Conservation (phyloP, 2,888 invertebrate species). For the Hymenopus coronatus region DNA sequence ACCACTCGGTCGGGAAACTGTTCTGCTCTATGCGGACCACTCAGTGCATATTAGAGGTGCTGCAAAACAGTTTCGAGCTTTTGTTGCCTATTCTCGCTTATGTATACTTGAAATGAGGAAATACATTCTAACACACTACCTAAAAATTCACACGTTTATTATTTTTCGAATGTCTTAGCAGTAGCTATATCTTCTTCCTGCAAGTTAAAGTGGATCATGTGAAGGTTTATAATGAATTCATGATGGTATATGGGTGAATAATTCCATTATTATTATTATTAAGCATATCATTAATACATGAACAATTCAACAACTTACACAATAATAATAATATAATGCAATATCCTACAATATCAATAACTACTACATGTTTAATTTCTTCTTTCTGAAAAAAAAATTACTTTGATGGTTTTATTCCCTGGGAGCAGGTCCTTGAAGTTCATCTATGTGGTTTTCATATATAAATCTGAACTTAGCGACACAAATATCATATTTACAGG, state of each 20-base stretch:
- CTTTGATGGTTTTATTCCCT: neutral
- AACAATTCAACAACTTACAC: neutral
- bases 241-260: neutral
- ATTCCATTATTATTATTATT: neutral
- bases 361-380: neutral
- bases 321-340: neutral
- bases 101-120: too few species aligned
- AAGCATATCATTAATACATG: neutral
- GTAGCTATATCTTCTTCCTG: too few species aligned
- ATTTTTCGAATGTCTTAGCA: too few species aligned
- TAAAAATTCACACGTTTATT: too few species aligned
- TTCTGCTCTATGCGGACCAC: too few species aligned
- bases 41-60: too few species aligned
- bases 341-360: neutral
- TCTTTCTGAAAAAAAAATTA: neutral
- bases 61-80: too few species aligned
- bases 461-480: neutral
- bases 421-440: neutral
- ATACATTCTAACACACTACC: too few species aligned
- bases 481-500: neutral
- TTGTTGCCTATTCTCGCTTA: too few species aligned
- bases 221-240: neutral
- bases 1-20: too few species aligned
- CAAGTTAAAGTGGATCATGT: neutral
- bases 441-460: neutral